These are phyloP conservation scores for Mylabris phalerata DNA, from an alignment of 1,140 invertebrate species.

Conservation along the genomic window DNA sequence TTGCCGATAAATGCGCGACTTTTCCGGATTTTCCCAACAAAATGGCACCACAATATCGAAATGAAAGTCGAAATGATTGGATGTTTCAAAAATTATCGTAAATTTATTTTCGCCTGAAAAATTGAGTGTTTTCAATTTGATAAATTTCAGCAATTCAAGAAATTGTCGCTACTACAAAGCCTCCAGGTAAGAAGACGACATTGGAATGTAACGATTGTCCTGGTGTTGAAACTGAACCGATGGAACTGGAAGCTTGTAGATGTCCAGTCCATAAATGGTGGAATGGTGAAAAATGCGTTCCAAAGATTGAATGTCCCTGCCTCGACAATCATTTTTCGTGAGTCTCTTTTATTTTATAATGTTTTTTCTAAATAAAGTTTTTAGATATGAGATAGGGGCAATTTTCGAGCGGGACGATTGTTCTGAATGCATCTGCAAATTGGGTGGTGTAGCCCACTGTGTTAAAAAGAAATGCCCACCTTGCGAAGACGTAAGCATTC, in stretches of 20 bases:
- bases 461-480: constrained; percentile 54
- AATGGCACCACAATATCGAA: constrained; percentile 62
- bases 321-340: constrained; percentile 49
- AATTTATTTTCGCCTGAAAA: constrained; percentile 7
- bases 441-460: constrained; percentile 63
- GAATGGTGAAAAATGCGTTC: constrained; percentile 66
- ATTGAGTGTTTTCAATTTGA: no score
- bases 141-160: background rate
- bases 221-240: constrained; percentile 31
- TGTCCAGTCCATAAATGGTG: constrained; percentile 51
- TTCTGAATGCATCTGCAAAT: constrained; percentile 66
- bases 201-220: constrained; percentile 37
- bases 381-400: constrained; percentile 61
- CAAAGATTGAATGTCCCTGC: constrained; percentile 66
- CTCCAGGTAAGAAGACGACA: no score
- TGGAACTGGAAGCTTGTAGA: constrained; percentile 43
- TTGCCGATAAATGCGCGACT: constrained; percentile 57
- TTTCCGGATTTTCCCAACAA: constrained; percentile 57
- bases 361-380: background rate
- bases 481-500: no score
- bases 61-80: constrained; percentile 63
- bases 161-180: background rate
- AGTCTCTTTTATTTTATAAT: no score
- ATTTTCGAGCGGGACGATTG: constrained; percentile 63
- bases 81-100: constrained; percentile 61